Conservation (phyloP, 2,888 invertebrate genomes). For the Ophraella communa region DNA sequence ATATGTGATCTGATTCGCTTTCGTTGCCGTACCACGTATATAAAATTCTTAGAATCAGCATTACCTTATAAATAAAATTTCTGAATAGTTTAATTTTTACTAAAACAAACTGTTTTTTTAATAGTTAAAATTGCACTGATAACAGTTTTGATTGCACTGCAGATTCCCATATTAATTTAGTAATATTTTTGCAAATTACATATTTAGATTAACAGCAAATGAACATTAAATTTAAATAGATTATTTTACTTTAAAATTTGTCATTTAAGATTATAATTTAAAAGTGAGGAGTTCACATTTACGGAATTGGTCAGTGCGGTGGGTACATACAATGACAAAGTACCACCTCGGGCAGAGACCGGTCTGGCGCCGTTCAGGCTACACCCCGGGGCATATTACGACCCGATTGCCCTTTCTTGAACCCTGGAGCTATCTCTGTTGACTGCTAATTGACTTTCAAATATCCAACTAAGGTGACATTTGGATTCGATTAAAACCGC, state of each 20-base stretch:
- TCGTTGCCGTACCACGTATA: too few species aligned
- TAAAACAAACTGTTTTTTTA: too few species aligned
- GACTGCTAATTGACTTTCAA: slow-evolving; percentile 51
- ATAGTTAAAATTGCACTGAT: too few species aligned
- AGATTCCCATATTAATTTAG: too few species aligned
- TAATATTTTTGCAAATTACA: too few species aligned
- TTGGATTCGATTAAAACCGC: slow-evolving; percentile 8
- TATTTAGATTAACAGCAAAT: background rate
- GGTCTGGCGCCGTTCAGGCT: slow-evolving; percentile 53
- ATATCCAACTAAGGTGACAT: slow-evolving; percentile 35
- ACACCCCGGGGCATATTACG: slow-evolving; percentile 49
- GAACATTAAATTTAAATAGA: background rate
- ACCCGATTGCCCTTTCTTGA: slow-evolving; percentile 52
- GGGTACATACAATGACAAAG: slow-evolving; percentile 29
- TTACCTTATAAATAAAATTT: too few species aligned
- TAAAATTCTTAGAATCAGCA: too few species aligned
- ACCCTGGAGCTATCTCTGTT: slow-evolving; percentile 27
- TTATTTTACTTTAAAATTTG: background rate
- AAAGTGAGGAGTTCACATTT: background rate
- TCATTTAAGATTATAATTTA: background rate
- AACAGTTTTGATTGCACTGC: too few species aligned
- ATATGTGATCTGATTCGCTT: too few species aligned
- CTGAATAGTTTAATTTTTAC: too few species aligned
- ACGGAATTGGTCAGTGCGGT: background rate
- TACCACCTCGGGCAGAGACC: slow-evolving; percentile 32